Evolutionary conservation across 2,113 vertebrate genomes (phyloP), one percentile per base, ranked within the genome.

Genomic region (Dendropsophus ebraccatus): DNA sequence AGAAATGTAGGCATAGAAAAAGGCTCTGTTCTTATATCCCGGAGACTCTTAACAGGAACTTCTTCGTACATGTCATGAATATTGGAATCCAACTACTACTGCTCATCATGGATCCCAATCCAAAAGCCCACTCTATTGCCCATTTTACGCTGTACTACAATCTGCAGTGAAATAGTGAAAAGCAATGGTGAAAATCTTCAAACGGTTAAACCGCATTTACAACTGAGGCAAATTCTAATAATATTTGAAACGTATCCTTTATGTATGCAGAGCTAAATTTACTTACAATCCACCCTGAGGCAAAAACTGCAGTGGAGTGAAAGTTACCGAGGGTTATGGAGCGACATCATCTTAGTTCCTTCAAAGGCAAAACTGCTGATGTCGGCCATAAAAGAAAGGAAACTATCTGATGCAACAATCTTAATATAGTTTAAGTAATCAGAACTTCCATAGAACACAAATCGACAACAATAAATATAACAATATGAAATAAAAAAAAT

Each of bases 221-320:
- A 41, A 21, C 32, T 21, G 50, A 28, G 12, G 41, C 8, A 87
- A 81, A 19, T 16, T 87, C 70, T 77, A 1, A 60, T 45, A 80
- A 58, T n/a, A 80, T 80, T 37, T 62, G 54, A 60, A 58, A 60
- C 14, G 19, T 60, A 45, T 80, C 35, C 67, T 37, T 58, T 35
- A 58, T 41, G 77, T 35, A 41, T 80, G 77, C 77, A 80, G 56
- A 60, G 77, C 54, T 80, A 80, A 80, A 80, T 60, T 80, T 80
- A 62, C 77, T 80, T 60, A 80, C 37, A 80, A 58, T 80, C 14
- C 8, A 80, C 56, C 52, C 56, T 16, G 19, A 62, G 52, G 52
- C 77, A 58, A 14, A 19, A 41, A 32, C 78, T 47, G 78, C 41
- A 65, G 56, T 47, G 56, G 45, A 62, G 32, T 65, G 37, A 81